These are phyloP conservation scores for Caenorhabditis sp. DNA, from an alignment of 2,888 invertebrate genomes.

Conservation along the genomic window DNA sequence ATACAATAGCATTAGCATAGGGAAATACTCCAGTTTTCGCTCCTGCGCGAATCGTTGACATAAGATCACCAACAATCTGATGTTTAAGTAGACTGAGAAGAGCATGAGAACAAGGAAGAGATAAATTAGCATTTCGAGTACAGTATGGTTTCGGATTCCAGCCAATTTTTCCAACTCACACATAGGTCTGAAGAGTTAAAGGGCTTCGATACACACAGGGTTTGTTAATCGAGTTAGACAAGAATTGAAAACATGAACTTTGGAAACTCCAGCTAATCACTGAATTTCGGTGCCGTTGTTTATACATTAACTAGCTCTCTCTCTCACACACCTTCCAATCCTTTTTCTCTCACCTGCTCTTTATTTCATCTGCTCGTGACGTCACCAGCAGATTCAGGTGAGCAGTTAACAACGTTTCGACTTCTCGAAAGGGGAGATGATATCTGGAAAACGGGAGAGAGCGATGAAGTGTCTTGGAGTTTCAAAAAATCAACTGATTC, in stretches of 20 bases:
- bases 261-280: conserved; percentile 19
- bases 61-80: conserved; percentile 15
- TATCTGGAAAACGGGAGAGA: background rate
- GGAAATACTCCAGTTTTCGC: conserved; percentile 5
- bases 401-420: conserved; percentile 10
- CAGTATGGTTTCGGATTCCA: background rate
- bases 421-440: background rate
- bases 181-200: background rate
- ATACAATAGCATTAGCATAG: conserved; percentile 30
- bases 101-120: background rate
- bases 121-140: background rate
- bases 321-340: background rate
- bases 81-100: conserved; percentile 11
- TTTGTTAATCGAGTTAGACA: background rate
- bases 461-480: background rate
- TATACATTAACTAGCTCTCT: conserved; percentile 19
- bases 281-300: conserved; percentile 14
- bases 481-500: background rate
- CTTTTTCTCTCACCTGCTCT: conserved; percentile 20
- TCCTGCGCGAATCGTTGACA: background rate
- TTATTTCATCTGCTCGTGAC: conserved; percentile 21
- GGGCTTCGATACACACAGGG: no score
- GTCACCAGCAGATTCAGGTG: conserved; percentile 6
- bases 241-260: conserved; percentile 1
- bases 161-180: background rate